A percentile compares a stretch with the other conserved stretches of the same genome.
phyloP scores from a whole-genome alignment of 1,140 invertebrate genomes.

The Acromyrmex echinatior region DNA sequence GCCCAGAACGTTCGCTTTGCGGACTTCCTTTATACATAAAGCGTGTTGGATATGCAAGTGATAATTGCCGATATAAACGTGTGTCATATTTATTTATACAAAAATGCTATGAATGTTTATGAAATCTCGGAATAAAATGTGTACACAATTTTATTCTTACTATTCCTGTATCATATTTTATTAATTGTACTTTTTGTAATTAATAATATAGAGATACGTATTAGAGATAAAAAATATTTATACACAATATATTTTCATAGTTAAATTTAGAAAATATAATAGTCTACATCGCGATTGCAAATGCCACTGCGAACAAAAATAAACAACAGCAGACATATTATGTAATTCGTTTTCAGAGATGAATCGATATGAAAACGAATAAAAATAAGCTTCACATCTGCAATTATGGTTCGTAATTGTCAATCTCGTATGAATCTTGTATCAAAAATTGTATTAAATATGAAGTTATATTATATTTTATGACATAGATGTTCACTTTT shows the following conservation, averaged over 20 bases:
- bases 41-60: not conserved
- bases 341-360: not conserved
- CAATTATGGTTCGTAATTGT: not conserved
- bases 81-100: not conserved
- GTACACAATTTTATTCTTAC: not conserved
- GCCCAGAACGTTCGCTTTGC: too few relatives aligned
- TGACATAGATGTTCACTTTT: too few relatives aligned
- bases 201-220: not conserved
- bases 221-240: not conserved
- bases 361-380: not conserved
- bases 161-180: not conserved
- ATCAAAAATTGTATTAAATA: too few relatives aligned
- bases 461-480: too few relatives aligned
- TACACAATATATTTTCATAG: too few relatives aligned
- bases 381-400: not conserved
- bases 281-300: not conserved
- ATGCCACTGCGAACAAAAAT: not conserved
- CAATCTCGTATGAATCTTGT: not conserved
- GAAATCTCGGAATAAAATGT: not conserved
- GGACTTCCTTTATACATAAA: not conserved
- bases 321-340: not conserved
- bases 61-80: not conserved
- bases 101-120: not conserved
- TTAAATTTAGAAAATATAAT: too few relatives aligned
- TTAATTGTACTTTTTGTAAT: not conserved